phyloP scores from a whole-genome alignment of 2,888 invertebrate species.

The Eristalis intricaria region DNA sequence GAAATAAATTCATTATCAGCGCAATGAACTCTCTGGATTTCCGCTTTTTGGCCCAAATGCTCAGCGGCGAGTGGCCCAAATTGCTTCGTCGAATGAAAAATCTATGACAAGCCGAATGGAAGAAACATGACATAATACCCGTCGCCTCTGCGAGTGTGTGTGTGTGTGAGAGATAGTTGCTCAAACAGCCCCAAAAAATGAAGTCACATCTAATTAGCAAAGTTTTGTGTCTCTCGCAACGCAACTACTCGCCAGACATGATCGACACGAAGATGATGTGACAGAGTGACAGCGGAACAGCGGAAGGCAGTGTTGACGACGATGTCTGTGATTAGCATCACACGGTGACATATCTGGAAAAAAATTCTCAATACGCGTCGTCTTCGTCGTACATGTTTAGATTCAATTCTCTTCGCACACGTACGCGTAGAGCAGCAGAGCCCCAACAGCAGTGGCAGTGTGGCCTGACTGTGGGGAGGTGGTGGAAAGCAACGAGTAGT shows the following conservation, averaged over 20 bases:
- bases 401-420: background rate
- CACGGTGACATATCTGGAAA: slow-evolving; percentile 43
- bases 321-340: slow-evolving; percentile 25
- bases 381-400: background rate
- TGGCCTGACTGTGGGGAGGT: too few relatives aligned
- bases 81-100: background rate
- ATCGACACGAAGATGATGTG: background rate
- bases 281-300: background rate
- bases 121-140: slow-evolving; percentile 2
- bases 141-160: too few relatives aligned
- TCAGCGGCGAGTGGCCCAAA: background rate
- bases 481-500: background rate
- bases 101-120: background rate
- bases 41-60: slow-evolving; percentile 5
- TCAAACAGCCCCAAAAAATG: slow-evolving; percentile 2
- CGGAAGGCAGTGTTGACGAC: slow-evolving; percentile 23
- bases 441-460: background rate
- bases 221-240: slow-evolving; percentile 18
- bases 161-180: background rate
- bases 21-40: slow-evolving; percentile 5
- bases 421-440: background rate
- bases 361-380: slow-evolving; percentile 25
- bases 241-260: slow-evolving; percentile 1
- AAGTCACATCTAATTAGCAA: slow-evolving; percentile 43
- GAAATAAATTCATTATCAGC: slow-evolving; percentile 16